Percentiles rank a stretch among this genome's conserved stretches.
Evolutionary conservation across 2,888 invertebrate species (phyloP).

Genomic region (Brachypalpus laphriformis): DNA sequence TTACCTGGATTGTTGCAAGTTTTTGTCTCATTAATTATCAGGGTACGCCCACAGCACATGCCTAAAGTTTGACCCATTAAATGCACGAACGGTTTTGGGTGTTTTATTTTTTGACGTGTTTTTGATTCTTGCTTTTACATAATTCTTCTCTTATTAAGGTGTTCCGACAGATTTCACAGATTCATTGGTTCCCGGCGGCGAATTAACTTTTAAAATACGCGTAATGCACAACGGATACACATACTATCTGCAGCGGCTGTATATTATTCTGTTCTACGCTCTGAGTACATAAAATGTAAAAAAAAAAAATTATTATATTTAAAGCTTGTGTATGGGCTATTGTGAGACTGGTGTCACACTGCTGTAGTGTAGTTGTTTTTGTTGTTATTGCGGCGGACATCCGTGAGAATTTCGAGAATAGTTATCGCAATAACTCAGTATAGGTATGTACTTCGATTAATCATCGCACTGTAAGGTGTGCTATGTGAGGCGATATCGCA

Average conservation of each 20-base stretch:
- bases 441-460: constrained; percentile 40
- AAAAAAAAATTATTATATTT: constrained; percentile 3
- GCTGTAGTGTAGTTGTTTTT: constrained; percentile 34
- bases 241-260: constrained; percentile 23
- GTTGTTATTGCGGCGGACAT: constrained; percentile 42
- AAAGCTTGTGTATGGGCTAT: constrained; percentile 36
- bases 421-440: constrained; percentile 48
- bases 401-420: constrained; percentile 63
- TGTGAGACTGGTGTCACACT: constrained; percentile 36
- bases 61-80: constrained; percentile 79
- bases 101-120: neutral
- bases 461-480: constrained; percentile 38
- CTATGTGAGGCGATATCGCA: constrained; percentile 12
- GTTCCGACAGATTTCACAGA: neutral
- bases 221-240: constrained; percentile 47
- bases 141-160: constrained; percentile 22
- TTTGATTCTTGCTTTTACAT: constrained; percentile 30
- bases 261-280: constrained; percentile 18
- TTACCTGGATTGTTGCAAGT: constrained; percentile 80
- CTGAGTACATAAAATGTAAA: constrained; percentile 54
- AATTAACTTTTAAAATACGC: constrained; percentile 27
- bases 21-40: constrained; percentile 79
- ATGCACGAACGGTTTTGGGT: constrained; percentile 30
- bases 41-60: constrained; percentile 78
- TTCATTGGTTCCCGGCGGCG: constrained; percentile 7